phyloP scores from a whole-genome alignment of 2,797 vertebrate species.

The Neosilurus mollespiculum region DNA sequence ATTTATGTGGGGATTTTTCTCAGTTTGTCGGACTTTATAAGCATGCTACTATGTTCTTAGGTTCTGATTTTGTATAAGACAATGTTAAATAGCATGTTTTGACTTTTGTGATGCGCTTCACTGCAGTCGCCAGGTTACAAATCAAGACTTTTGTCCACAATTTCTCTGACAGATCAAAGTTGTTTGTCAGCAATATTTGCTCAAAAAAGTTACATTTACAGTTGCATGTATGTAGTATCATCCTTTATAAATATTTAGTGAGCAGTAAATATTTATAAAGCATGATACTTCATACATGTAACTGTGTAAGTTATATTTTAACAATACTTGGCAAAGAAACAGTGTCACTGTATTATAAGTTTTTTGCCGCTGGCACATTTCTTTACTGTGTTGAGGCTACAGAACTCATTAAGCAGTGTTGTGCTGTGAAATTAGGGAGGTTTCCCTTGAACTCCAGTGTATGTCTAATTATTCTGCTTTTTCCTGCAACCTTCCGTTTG shows the following conservation, averaged over 20 bases:
- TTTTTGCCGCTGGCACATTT: not conserved
- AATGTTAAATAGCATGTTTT: not conserved
- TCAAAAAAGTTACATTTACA: not conserved
- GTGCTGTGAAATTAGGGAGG: not conserved
- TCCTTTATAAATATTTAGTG: not conserved
- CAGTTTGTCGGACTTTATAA: not conserved
- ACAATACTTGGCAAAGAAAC: not conserved
- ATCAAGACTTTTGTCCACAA: not conserved
- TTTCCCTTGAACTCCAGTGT: not conserved
- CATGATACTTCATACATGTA: not conserved
- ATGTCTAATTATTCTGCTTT: not conserved
- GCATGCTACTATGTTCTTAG: not conserved
- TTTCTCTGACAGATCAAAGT: not conserved
- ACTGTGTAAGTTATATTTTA: not conserved
- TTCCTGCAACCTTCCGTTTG: not conserved
- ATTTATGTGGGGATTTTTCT: not conserved
- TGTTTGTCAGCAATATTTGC: not conserved
- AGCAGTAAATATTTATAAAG: not conserved
- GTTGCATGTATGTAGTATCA: no score
- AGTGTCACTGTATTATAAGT: not conserved
- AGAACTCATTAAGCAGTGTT: not conserved
- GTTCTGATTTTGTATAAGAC: not conserved
- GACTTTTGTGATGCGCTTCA: not conserved
- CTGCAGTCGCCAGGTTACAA: not conserved
- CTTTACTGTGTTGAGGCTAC: not conserved